These are phyloP conservation scores for Momotus momota DNA, from an alignment of 2,797 vertebrate species.

Conservation along the genomic window DNA sequence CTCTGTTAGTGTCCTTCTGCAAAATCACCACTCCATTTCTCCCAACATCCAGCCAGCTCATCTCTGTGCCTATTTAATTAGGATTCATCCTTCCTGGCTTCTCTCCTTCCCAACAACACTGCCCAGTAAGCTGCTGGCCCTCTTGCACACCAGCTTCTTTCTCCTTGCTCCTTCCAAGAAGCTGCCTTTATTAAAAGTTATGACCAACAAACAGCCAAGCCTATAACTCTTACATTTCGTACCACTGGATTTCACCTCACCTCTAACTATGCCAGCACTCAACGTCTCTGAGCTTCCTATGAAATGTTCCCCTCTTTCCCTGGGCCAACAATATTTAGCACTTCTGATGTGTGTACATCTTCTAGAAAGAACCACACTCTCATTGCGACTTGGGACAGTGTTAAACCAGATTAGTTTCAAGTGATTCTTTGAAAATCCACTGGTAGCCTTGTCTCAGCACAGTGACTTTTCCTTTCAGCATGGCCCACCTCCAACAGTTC, in stretches of 20 bases:
- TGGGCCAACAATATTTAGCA: background rate
- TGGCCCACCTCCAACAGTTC: background rate
- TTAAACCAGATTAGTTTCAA: background rate
- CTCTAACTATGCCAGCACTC: background rate
- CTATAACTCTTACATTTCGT: background rate
- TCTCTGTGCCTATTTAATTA: background rate
- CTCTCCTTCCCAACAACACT: background rate
- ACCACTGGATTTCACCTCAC: background rate
- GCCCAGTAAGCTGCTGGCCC: background rate
- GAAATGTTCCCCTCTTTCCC: background rate
- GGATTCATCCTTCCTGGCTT: background rate
- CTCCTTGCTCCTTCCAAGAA: background rate
- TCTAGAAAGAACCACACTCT: background rate
- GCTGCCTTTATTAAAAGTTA: background rate
- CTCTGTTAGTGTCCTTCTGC: background rate
- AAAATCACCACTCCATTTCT: background rate
- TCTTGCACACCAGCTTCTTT: background rate
- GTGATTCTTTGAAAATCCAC: background rate
- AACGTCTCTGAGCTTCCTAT: background rate
- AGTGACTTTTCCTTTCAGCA: background rate
- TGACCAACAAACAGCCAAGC: background rate
- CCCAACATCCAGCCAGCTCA: background rate
- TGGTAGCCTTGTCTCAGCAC: background rate
- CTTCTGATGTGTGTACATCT: fast-evolving
- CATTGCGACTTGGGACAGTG: fast-evolving